Conservation (phyloP, 2,888 invertebrate species). For the Papilio demoleus region DNA sequence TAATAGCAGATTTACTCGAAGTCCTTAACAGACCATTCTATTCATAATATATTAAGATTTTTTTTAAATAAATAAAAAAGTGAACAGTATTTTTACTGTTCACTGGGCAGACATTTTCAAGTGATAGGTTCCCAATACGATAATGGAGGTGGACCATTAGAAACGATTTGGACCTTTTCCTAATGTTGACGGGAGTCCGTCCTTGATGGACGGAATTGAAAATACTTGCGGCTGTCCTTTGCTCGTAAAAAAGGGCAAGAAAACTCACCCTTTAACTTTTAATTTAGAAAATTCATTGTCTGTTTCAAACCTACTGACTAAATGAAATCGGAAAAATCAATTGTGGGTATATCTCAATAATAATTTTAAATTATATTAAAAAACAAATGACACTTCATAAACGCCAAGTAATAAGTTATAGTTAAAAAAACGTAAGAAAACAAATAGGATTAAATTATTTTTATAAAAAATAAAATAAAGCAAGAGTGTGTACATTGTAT, state of each 20-base stretch:
- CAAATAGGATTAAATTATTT: no score
- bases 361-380: not conserved
- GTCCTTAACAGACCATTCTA: no score
- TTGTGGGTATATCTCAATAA: no score
- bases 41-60: not conserved
- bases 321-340: no score
- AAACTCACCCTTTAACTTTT: not conserved
- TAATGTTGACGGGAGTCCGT: constrained; percentile 5
- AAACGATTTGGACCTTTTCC: constrained; percentile 1
- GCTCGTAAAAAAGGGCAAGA: not conserved
- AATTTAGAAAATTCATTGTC: not conserved
- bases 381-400: not conserved
- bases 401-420: not conserved
- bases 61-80: not conserved
- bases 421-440: no score
- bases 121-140: constrained; percentile 4
- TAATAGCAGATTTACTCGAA: no score
- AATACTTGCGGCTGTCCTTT: constrained; percentile 1
- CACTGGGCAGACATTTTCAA: constrained; percentile 7
- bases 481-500: not conserved
- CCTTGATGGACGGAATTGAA: constrained; percentile 8
- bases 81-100: not conserved
- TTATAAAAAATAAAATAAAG: no score
- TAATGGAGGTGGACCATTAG: not conserved
- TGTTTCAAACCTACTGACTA: not conserved